Evolutionary conservation across 1,140 invertebrate species (phyloP).

Genomic region (Elysia chlorotica): DNA sequence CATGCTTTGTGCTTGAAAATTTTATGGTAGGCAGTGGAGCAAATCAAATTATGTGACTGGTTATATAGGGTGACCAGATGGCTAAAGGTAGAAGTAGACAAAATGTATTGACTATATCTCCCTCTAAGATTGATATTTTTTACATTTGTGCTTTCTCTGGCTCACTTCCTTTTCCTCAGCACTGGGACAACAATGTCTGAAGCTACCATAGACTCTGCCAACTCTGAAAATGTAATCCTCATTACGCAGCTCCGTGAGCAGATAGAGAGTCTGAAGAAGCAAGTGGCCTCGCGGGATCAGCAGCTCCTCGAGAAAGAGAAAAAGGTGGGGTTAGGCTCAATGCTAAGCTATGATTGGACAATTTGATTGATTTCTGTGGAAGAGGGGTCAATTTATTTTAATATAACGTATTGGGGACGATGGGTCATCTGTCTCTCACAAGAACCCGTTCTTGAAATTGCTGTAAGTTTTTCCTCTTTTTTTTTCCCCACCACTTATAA

Average conservation of each 20-base stretch:
- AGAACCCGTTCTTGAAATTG: too few species aligned
- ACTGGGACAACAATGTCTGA: slow-evolving; percentile 36
- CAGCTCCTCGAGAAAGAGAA: slow-evolving; percentile 89
- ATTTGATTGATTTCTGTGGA: not conserved
- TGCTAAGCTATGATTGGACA: not conserved
- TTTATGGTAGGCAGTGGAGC: too few species aligned
- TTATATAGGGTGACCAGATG: too few species aligned
- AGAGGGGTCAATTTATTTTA: not conserved
- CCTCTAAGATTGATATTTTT: too few species aligned
- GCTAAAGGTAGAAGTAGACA: too few species aligned
- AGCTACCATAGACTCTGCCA: slow-evolving; percentile 68
- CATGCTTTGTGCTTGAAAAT: too few species aligned
- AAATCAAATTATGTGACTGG: too few species aligned
- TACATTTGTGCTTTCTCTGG: too few species aligned
- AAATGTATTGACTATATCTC: too few species aligned
- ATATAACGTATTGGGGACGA: too few species aligned
- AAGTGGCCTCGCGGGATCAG: slow-evolving; percentile 81
- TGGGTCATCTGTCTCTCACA: too few species aligned
- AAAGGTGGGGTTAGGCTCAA: slow-evolving; percentile 69
- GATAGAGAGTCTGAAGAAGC: slow-evolving; percentile 90
- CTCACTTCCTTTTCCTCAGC: too few species aligned
- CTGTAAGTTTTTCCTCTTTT: not conserved
- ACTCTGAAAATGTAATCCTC: slow-evolving; percentile 90
- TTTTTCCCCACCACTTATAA: not conserved
- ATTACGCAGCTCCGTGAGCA: slow-evolving; percentile 93